phyloP scores from a whole-genome alignment of 2,113 vertebrate genomes.

The Setophaga coronata region DNA sequence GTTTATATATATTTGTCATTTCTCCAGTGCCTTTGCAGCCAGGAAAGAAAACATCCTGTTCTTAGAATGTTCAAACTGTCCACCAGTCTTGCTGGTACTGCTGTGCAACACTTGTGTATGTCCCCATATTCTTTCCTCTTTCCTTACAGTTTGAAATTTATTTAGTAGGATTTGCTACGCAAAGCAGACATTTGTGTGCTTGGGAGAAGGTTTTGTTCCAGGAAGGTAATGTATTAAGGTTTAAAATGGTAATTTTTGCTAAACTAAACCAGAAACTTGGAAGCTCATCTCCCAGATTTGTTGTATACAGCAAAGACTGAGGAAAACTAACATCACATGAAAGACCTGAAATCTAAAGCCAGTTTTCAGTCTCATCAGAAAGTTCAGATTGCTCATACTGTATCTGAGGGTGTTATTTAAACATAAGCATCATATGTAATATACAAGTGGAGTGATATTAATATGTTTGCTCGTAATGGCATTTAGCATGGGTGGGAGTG shows the following conservation, averaged over 20 bases:
- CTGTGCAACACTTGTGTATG: background rate
- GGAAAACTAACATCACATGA: background rate
- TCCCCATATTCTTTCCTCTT: background rate
- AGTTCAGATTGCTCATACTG: slow-evolving; percentile 31
- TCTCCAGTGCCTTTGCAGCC: background rate
- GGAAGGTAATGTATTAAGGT: background rate
- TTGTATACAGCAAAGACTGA: background rate
- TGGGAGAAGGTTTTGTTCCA: background rate
- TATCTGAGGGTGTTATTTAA: slow-evolving; percentile 39
- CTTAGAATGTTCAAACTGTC: background rate
- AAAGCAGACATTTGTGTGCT: background rate
- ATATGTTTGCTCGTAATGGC: slow-evolving; percentile 33
- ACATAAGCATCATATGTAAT: background rate
- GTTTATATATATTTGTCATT: background rate
- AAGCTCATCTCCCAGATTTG: background rate
- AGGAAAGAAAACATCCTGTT: background rate
- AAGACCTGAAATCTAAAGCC: background rate
- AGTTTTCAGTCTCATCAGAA: slow-evolving; percentile 33
- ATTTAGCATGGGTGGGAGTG: slow-evolving; percentile 2
- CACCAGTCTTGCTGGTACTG: background rate
- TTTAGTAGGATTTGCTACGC: background rate
- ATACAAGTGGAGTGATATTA: slow-evolving; percentile 11
- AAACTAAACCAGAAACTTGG: background rate
- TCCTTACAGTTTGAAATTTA: background rate
- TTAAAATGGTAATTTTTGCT: background rate